Evolutionary conservation across 2,888 invertebrate genomes (phyloP), one percentile per base, ranked within the genome.

Genomic region (Gnatocerus cornutus): DNA sequence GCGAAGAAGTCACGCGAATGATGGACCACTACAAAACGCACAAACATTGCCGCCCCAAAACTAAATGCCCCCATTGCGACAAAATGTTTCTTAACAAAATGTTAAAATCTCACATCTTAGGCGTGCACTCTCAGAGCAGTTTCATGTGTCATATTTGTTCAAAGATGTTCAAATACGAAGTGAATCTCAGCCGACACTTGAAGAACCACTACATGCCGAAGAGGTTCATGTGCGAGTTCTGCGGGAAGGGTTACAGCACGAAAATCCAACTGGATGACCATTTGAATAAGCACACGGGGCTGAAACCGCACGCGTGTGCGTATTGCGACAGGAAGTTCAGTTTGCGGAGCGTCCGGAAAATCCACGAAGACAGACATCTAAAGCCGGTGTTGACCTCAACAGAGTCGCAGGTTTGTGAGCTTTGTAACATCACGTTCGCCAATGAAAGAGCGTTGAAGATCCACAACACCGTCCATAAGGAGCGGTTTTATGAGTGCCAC

Each of bases 241-340:
- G 37, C 6, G 37, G 37, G 2, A 37, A 37, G 6, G 37, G 37
- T 37, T 50, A 50, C n/a, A 50, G n/a, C n/a, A 50, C 48, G 27
- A 50, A 50, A n/a, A 10, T 50, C 3, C 48, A 50, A n/a, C 48
- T 50, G 0, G n/a, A 50, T 1, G 48, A 50, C 5, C 48, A 50
- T 9, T 27, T 50, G 27, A 50, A 50, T 50, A 7, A 9, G 2
- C 29, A 50, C 27, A 50, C 48, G 21, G 48, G 48, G 5, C 5
- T 5, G 10, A 21, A 10, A 50, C 48, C 48, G 27, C 27, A n/a
- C 27, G 10, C 29, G 2, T 50, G 48, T 50, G 21, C 48, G 8
- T 29, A 27, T n/a, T 29, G 48, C 27, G 27, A 7, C 10, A 9
- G 10, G 12, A 50, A 8, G 3, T 50, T 50, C 29, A 27, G 27